These are phyloP conservation scores for Ophioninae sp. DNA, from an alignment of 2,888 invertebrate species.

Conservation along the genomic window DNA sequence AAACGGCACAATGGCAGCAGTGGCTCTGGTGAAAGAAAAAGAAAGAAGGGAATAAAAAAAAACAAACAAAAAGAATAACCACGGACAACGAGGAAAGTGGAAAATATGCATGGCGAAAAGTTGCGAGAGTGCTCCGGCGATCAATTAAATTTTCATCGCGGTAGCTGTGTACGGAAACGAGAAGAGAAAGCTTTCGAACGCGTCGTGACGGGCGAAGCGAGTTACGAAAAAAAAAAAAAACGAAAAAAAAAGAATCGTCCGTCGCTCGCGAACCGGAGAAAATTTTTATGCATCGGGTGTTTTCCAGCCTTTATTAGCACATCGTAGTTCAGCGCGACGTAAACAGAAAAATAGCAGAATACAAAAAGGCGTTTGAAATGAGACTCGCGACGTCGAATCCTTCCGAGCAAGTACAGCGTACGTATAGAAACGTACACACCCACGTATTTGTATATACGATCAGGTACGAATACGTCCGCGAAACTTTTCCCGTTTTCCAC, in stretches of 20 bases:
- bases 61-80: neutral
- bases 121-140: neutral
- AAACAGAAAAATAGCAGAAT: constrained; percentile 12
- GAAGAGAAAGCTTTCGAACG: constrained; percentile 6
- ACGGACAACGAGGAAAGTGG: neutral
- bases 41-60: neutral
- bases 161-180: neutral
- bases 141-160: constrained; percentile 15
- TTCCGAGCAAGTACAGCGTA: neutral
- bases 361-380: constrained; percentile 2
- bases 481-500: constrained; percentile 21
- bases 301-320: constrained; percentile 2
- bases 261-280: neutral
- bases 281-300: constrained; percentile 3
- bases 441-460: neutral
- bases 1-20: neutral
- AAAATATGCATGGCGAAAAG: neutral
- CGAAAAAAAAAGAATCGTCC: neutral
- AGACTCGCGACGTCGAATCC: neutral
- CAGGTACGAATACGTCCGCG: constrained; percentile 12
- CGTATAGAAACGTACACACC: neutral
- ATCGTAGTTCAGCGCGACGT: constrained; percentile 3
- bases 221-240: neutral
- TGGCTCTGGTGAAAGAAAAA: neutral
- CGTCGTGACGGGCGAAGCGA: neutral